A percentile compares a stretch with the other conserved stretches of the same genome.
phyloP scores from a whole-genome alignment of 1,140 invertebrate genomes.

The Trachymyrmex septentrionalis region DNA sequence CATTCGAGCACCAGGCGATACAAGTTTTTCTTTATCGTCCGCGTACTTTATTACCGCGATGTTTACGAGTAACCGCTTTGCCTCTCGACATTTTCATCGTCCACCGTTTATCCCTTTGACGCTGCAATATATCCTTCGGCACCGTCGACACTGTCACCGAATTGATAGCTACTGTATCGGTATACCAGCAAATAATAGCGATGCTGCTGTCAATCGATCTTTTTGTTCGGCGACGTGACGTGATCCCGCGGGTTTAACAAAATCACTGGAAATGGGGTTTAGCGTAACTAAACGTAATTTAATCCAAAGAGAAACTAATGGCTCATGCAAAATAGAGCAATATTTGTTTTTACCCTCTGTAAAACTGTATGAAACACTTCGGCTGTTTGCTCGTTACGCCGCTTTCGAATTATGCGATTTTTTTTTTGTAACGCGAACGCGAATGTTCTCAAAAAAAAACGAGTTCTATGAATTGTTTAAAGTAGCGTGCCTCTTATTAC shows the following conservation, averaged over 20 bases:
- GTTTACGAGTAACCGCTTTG: slow-evolving; percentile 53
- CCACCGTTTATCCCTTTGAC: slow-evolving; percentile 51
- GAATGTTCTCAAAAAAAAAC: neutral
- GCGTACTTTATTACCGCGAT: slow-evolving; percentile 48
- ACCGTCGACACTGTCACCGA: slow-evolving; percentile 29
- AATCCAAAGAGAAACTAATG: slow-evolving; percentile 11
- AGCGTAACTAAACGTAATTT: slow-evolving; percentile 18
- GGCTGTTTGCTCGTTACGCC: neutral
- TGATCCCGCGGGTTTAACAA: slow-evolving; percentile 33
- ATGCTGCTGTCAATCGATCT: slow-evolving; percentile 41
- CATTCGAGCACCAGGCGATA: slow-evolving; percentile 35
- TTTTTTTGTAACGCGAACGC: neutral
- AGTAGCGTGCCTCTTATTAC: neutral
- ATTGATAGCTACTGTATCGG: slow-evolving; percentile 43
- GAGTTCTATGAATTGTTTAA: neutral
- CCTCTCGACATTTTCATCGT: slow-evolving; percentile 55
- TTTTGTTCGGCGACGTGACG: slow-evolving; percentile 23
- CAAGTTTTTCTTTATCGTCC: slow-evolving; percentile 59
- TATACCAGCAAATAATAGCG: slow-evolving; percentile 33
- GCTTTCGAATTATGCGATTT: neutral
- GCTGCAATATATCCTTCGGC: slow-evolving; percentile 35
- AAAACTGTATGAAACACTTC: neutral
- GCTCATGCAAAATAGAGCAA: neutral
- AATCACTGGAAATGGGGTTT: slow-evolving; percentile 8
- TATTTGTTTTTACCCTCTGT: neutral